A percentile compares a stretch with the other conserved stretches of the same genome.
Evolutionary conservation across 37 sponge, comb jelly and placozoan genomes (phyloP).

Genomic region (Tethya wilhelma): DNA sequence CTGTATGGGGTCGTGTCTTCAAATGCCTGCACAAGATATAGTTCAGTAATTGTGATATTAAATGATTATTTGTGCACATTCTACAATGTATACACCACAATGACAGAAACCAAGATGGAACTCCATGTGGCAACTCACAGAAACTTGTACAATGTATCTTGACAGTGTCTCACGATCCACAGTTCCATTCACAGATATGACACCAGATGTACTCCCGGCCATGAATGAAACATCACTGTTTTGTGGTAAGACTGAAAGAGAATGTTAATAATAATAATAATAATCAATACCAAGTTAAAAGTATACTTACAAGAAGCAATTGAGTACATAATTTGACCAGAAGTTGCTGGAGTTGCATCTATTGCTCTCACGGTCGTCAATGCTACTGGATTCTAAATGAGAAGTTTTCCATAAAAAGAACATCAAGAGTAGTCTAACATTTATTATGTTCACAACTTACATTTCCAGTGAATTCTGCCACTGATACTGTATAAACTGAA

Average conservation of each 20-base stretch:
- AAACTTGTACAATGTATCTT: constrained; percentile 25
- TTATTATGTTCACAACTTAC: constrained; percentile 19
- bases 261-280: background rate
- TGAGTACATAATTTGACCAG: background rate
- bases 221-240: constrained; percentile 12
- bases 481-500: constrained; percentile 6
- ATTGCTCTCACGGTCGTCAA: background rate
- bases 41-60: background rate
- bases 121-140: background rate
- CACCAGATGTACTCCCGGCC: constrained; percentile 11
- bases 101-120: background rate
- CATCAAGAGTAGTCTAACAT: background rate
- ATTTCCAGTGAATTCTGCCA: constrained; percentile 43
- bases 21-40: background rate
- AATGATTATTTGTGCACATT: background rate
- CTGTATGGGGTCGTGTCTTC: background rate
- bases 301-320: background rate
- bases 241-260: constrained; percentile 10
- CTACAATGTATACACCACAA: background rate
- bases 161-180: constrained; percentile 51
- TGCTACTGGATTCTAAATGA: background rate
- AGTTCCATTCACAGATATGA: constrained; percentile 28
- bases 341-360: background rate
- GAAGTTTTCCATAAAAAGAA: background rate
- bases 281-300: background rate